Percentiles rank a stretch among this genome's conserved stretches.
Conservation (phyloP, 1,140 invertebrate species). For the Frieseomelitta varia region DNA sequence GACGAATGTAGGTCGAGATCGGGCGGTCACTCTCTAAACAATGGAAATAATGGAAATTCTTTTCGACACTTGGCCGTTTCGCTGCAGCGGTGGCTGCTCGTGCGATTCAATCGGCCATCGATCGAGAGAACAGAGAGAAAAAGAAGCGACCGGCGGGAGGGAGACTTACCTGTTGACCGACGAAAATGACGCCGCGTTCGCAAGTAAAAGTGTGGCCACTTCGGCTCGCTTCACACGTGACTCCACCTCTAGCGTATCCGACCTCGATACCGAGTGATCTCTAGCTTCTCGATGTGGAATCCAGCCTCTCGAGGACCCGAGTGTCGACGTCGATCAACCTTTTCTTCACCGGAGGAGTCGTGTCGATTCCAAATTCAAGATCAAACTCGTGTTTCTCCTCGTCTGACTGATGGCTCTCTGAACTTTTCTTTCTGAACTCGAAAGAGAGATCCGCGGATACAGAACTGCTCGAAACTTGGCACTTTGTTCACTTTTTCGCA, state of each 20-base stretch:
- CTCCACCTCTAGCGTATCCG: not conserved
- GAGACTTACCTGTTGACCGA: slow-evolving; percentile 23
- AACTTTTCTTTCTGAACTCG: not conserved
- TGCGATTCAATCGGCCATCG: not conserved
- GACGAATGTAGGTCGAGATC: not conserved
- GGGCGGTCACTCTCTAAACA: not conserved
- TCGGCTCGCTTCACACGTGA: not conserved
- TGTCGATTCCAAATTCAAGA: not conserved
- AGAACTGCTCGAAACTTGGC: not conserved
- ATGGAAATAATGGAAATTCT: not conserved
- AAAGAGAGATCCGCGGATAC: too few species aligned
- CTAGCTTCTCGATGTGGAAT: too few species aligned
- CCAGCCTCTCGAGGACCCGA: not conserved
- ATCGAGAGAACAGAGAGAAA: not conserved
- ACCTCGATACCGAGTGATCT: slow-evolving; percentile 17
- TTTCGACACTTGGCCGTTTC: not conserved
- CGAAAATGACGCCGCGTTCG: slow-evolving; percentile 7
- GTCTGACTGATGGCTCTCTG: too few species aligned
- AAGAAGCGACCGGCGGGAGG: too few species aligned
- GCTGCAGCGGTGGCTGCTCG: not conserved
- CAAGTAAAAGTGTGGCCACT: slow-evolving; percentile 9
- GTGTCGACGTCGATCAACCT: not conserved
- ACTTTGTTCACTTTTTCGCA: not conserved
- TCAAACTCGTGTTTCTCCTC: not conserved
- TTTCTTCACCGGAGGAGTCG: too few species aligned